These are phyloP conservation scores for Pristiophorus japonicus DNA, from an alignment of 2,113 vertebrate genomes.

Conservation along the genomic window DNA sequence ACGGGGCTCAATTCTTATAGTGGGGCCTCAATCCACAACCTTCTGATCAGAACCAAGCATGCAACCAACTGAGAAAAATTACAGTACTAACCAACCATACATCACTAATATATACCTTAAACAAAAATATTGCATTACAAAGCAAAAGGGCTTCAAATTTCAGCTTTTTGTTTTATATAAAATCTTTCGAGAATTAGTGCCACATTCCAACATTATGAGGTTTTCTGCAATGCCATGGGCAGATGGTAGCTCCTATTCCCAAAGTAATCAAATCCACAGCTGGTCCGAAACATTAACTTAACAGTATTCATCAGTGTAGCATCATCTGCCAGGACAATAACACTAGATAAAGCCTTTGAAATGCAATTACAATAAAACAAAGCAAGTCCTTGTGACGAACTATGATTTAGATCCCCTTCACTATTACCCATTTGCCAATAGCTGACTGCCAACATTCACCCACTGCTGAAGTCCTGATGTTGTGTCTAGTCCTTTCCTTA, in stretches of 20 bases:
- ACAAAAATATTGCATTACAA: background rate
- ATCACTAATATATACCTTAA: background rate
- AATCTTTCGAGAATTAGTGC: background rate
- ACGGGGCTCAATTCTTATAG: background rate
- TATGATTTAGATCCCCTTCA: background rate
- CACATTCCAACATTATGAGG: background rate
- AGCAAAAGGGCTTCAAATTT: background rate
- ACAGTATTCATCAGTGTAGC: background rate
- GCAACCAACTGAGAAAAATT: background rate
- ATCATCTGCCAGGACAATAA: background rate
- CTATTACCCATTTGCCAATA: background rate
- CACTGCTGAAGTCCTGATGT: background rate
- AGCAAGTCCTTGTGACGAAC: background rate
- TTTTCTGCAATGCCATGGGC: background rate
- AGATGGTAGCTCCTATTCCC: slow-evolving; percentile 23
- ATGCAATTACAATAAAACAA: background rate
- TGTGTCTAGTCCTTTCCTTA: background rate
- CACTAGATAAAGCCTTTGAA: slow-evolving; percentile 19
- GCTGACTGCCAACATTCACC: background rate
- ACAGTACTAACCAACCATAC: background rate
- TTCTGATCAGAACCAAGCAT: background rate
- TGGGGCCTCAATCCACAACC: background rate
- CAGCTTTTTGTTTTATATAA: background rate
- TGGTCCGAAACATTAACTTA: background rate
- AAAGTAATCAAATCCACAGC: slow-evolving; percentile 20